Percentiles rank a stretch among this genome's conserved stretches.
phyloP scores from a whole-genome alignment of 2,797 vertebrate species.

The Melopsittacus undulatus region DNA sequence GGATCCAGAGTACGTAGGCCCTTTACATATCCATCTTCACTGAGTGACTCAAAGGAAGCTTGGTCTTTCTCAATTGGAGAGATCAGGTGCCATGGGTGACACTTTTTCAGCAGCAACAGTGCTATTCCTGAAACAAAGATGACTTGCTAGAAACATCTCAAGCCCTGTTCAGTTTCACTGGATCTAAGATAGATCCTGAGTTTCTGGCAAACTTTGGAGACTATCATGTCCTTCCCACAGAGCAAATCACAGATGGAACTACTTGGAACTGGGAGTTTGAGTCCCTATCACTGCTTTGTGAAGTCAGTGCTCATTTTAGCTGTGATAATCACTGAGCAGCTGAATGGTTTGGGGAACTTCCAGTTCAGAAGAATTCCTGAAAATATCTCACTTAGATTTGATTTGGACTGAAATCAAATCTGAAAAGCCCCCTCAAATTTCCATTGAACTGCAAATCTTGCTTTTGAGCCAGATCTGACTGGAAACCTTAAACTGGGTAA shows the following conservation, averaged over 20 bases:
- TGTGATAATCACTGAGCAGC: slow-evolving; percentile 67
- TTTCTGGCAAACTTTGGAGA: slow-evolving; percentile 54
- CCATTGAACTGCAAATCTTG: slow-evolving; percentile 16
- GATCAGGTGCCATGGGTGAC: not conserved
- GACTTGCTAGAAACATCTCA: not conserved
- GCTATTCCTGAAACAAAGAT: not conserved
- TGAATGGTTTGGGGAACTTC: slow-evolving; percentile 69
- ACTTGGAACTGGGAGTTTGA: slow-evolving; percentile 62
- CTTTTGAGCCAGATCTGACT: slow-evolving; percentile 21
- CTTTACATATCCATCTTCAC: not conserved
- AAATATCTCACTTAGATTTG: slow-evolving; percentile 68
- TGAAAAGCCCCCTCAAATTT: slow-evolving; percentile 56
- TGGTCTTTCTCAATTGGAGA: not conserved
- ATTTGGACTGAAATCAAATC: slow-evolving; percentile 58
- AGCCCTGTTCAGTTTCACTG: not conserved
- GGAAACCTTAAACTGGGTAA: slow-evolving; percentile 3
- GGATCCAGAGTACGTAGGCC: not conserved
- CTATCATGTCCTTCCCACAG: slow-evolving; percentile 34
- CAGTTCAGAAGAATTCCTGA: slow-evolving; percentile 69
- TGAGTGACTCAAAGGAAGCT: not conserved
- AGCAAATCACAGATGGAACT: slow-evolving; percentile 65
- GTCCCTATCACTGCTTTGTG: slow-evolving; percentile 60
- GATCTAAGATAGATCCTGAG: not conserved
- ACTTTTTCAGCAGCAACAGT: not conserved
- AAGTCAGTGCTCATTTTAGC: slow-evolving; percentile 68